Evolutionary conservation across 2,888 invertebrate species (phyloP), one percentile per base, ranked within the genome.

Genomic region (Eristalis tenax): DNA sequence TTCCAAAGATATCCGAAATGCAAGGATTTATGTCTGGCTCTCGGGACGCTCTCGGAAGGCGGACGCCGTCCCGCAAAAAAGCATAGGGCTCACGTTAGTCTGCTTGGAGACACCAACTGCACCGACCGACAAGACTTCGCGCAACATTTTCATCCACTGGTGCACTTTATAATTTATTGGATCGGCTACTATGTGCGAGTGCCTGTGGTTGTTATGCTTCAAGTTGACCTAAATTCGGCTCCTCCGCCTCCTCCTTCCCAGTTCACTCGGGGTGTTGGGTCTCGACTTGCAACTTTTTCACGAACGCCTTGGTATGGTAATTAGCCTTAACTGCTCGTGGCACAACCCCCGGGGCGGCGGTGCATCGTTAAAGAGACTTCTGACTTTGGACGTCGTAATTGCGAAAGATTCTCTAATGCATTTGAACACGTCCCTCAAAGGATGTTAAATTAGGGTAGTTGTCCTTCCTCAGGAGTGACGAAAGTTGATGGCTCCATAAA

Each of bases 161-260:
- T 86, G 86, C 83, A 83, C 83, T 83, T 83, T 75, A 83, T 86
- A 86, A 83, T 83, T 83, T 87, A 83, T 83, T 83, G 79, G 83
- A 65, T 73, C 70, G 56, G 75, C 71, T 78, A 79, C 83, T 79
- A 75, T 83, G 70, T 64, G 75, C 61, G 40, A 71, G 69, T 43
- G 59, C 38, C 61, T 61, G 59, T 56, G 77, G 28, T 35, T 23
- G 59, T 64, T 18, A 35, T 56, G 59, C 22, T 23, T 38, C 22
- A 43, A 18, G 66, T 35, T 75, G 83, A 87, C 87, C 83, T 83
- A 83, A 63, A 87, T 87, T 79, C 35, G 8, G 32, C 32, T 32
- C 8, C 32, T 32, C 32, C 32, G 40, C 68, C 73, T 50, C 50
- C 28, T 18, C 22, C 70, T 15, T 5, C 6, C 18, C 11, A 57